Evolutionary conservation across 2,888 invertebrate species (phyloP).

Genomic region (Folsomia candida): DNA sequence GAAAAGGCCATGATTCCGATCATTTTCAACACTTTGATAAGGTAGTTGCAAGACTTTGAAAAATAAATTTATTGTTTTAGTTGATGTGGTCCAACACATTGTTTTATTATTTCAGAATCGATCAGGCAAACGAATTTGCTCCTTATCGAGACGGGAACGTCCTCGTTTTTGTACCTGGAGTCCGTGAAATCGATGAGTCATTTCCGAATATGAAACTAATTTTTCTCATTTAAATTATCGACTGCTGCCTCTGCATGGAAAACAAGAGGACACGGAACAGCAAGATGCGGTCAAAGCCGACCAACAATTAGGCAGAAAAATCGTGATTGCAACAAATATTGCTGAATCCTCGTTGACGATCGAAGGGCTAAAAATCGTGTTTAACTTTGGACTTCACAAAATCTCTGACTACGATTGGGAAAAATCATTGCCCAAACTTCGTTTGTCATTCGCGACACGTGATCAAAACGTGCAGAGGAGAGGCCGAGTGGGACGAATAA

Average conservation of each 20-base stretch:
- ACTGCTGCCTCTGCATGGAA: not conserved
- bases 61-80: no score
- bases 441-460: not conserved
- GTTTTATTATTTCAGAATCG: no score
- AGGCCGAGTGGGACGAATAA: no score
- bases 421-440: not conserved
- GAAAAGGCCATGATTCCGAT: no score
- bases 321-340: not conserved
- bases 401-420: not conserved
- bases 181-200: not conserved
- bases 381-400: not conserved
- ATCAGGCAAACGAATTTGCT: not conserved
- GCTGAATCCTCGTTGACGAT: not conserved
- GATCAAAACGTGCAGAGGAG: not conserved
- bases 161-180: not conserved
- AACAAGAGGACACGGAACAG: not conserved
- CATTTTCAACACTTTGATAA: not conserved
- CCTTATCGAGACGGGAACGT: not conserved
- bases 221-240: no score
- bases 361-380: not conserved
- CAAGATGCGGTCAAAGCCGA: not conserved
- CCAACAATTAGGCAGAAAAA: not conserved
- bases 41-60: no score
- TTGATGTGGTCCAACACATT: no score
- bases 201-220: not conserved